Evolutionary conservation across 2,113 vertebrate species (phyloP).

Genomic region (Anser cygnoides): DNA sequence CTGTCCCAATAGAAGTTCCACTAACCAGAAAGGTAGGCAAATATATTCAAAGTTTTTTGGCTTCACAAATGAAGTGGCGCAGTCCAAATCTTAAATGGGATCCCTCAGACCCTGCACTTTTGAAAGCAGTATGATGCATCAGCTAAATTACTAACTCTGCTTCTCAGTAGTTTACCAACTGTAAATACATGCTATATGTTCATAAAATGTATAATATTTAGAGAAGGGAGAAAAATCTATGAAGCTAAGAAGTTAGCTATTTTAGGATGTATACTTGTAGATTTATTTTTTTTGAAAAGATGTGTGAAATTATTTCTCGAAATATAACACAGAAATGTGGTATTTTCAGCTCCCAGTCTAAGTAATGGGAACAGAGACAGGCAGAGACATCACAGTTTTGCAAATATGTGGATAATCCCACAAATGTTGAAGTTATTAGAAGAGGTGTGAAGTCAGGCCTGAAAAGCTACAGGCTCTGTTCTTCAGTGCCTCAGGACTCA

Average conservation of each 20-base stretch:
- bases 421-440: background rate
- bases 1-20: slow-evolving; percentile 95
- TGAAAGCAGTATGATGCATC: background rate
- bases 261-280: background rate
- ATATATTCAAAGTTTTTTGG: background rate
- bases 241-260: background rate
- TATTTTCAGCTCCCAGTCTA: background rate
- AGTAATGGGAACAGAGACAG: background rate
- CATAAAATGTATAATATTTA: background rate
- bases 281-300: background rate
- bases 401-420: background rate
- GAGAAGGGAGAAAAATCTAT: background rate
- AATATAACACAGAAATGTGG: background rate
- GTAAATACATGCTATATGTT: background rate
- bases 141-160: background rate
- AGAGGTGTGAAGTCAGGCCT: background rate
- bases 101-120: background rate
- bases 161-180: background rate
- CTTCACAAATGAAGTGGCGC: background rate
- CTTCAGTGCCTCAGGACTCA: background rate
- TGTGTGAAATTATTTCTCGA: background rate
- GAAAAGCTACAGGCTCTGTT: background rate
- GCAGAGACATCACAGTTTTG: background rate
- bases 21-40: slow-evolving; percentile 91
- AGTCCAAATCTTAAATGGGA: background rate